Evolutionary conservation across 2,113 vertebrate species (phyloP).

Genomic region (Hydrochoerus hydrochaeris): DNA sequence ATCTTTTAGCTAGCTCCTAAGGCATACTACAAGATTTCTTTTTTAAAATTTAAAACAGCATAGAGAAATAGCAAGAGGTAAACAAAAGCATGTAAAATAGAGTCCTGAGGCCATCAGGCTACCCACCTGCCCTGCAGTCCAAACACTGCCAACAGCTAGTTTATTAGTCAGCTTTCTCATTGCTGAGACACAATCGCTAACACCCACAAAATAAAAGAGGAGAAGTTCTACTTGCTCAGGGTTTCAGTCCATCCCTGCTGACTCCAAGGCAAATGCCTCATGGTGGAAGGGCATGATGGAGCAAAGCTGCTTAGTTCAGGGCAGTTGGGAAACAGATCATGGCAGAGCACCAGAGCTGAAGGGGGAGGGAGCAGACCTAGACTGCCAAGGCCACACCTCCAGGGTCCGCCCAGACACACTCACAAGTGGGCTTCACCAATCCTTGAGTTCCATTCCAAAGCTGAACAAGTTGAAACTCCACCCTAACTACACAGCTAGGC

Average conservation of each 20-base stretch:
- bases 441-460: not conserved
- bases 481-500: not conserved
- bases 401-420: not conserved
- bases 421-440: not conserved
- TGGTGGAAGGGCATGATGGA: not conserved
- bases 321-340: too few relatives aligned
- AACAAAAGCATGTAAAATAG: not conserved
- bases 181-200: not conserved
- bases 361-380: not conserved
- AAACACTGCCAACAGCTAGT: not conserved
- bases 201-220: not conserved
- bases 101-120: not conserved
- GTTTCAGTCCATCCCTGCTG: not conserved
- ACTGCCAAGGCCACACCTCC: not conserved
- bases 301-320: not conserved
- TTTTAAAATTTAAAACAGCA: not conserved
- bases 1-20: not conserved
- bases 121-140: rapidly evolving
- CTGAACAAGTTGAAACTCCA: not conserved
- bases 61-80: not conserved
- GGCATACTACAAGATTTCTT: not conserved
- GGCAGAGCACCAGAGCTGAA: not conserved
- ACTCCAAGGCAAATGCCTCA: not conserved
- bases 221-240: not conserved
- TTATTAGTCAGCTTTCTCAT: not conserved